A percentile compares a stretch with the other conserved stretches of the same genome.
phyloP scores from a whole-genome alignment of 1,140 invertebrate genomes.

The Drosophila pallidifrons region DNA sequence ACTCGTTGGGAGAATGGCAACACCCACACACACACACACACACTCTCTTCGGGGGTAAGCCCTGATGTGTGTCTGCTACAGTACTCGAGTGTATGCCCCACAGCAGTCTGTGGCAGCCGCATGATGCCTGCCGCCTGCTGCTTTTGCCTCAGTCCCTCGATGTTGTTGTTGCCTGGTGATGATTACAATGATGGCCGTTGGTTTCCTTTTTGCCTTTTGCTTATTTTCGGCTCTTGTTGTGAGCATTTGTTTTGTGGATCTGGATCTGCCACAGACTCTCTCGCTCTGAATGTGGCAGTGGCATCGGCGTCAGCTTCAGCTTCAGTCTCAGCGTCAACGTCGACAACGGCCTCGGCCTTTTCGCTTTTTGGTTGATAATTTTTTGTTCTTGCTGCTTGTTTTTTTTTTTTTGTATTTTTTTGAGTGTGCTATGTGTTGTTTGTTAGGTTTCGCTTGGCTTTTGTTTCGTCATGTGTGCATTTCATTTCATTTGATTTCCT shows the following conservation, averaged over 20 bases:
- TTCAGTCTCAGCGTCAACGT: not conserved
- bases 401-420: not conserved
- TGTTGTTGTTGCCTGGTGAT: conserved; percentile 65
- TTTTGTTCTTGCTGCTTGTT: conserved; percentile 51
- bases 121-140: conserved; percentile 41
- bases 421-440: conserved; percentile 41
- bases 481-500: conserved; percentile 84
- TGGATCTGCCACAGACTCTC: conserved; percentile 29
- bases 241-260: conserved; percentile 71
- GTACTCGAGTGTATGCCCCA: conserved; percentile 6
- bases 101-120: conserved; percentile 30
- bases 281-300: conserved; percentile 36
- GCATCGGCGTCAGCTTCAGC: conserved; percentile 9
- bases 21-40: conserved; percentile 22
- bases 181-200: conserved; percentile 80
- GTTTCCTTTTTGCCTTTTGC: conserved; percentile 69
- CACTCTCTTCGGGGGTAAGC: conserved; percentile 47
- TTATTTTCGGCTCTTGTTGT: conserved; percentile 63
- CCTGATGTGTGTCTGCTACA: conserved; percentile 40
- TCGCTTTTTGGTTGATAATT: conserved; percentile 78
- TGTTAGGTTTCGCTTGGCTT: conserved; percentile 71
- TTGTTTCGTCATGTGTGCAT: conserved; percentile 82
- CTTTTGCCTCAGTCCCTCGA: conserved; percentile 16
- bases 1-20: conserved; percentile 28
- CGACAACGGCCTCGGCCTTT: conserved; percentile 33